These are phyloP conservation scores for Cryptomyrus ogoouensis DNA, from an alignment of 2,113 vertebrate genomes.

Conservation along the genomic window DNA sequence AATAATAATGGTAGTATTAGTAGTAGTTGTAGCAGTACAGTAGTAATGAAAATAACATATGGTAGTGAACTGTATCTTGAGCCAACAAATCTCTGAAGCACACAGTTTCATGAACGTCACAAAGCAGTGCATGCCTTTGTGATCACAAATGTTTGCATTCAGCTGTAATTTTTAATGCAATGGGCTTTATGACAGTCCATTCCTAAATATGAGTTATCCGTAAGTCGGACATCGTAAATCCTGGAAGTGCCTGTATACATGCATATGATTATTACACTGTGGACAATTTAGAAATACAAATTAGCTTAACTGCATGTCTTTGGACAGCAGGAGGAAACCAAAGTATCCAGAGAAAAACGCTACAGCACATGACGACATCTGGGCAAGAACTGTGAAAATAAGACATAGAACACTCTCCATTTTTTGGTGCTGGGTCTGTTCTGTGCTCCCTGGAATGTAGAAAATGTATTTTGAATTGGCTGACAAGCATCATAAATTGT, in stretches of 20 bases:
- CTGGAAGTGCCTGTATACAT: background rate
- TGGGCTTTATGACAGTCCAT: background rate
- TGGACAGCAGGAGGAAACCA: background rate
- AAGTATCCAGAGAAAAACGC: background rate
- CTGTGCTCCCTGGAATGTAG: background rate
- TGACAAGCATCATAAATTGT: conserved; percentile 3
- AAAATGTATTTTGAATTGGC: background rate
- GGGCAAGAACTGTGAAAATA: background rate
- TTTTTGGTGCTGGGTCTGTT: background rate
- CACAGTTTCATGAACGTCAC: background rate
- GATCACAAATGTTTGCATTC: background rate
- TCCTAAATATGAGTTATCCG: background rate
- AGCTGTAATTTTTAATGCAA: background rate
- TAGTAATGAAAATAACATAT: background rate
- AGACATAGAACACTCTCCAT: background rate
- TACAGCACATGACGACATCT: background rate
- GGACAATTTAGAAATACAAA: background rate
- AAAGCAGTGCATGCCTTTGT: background rate
- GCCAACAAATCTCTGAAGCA: background rate
- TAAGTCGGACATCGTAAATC: background rate
- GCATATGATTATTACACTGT: background rate
- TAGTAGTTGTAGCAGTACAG: background rate
- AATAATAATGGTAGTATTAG: background rate
- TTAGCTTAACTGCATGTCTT: background rate
- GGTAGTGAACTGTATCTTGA: background rate